These are phyloP conservation scores for Syngnathus floridae DNA, from an alignment of 2,113 vertebrate species.

Conservation along the genomic window DNA sequence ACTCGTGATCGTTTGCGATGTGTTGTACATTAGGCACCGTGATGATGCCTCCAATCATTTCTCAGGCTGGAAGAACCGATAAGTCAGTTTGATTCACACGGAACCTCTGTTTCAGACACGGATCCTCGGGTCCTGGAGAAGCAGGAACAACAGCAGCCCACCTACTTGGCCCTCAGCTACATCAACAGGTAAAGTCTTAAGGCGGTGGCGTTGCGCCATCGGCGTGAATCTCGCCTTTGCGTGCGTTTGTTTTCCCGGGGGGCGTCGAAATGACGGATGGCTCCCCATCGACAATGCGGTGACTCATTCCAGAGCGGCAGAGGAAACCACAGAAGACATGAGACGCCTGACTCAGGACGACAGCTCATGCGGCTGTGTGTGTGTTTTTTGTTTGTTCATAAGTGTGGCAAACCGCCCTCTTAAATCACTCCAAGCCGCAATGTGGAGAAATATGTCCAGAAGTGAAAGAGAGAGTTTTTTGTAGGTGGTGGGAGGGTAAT, in stretches of 20 bases:
- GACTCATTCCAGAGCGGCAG: slow-evolving; percentile 49
- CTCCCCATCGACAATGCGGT: slow-evolving; percentile 49
- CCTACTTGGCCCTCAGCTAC: slow-evolving; percentile 96
- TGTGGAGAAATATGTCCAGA: slow-evolving; percentile 18
- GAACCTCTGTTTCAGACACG: slow-evolving; percentile 78
- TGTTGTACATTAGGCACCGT: not conserved
- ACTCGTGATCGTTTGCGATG: not conserved
- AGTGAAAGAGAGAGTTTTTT: slow-evolving; percentile 24
- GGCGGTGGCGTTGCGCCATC: slow-evolving; percentile 52
- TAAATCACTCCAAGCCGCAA: slow-evolving; percentile 40
- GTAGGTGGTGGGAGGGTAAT: slow-evolving; percentile 16
- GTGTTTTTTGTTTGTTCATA: not conserved
- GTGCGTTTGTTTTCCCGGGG: slow-evolving; percentile 29
- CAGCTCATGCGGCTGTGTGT: slow-evolving; percentile 19
- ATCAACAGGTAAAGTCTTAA: slow-evolving; percentile 84
- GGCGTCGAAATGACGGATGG: slow-evolving; percentile 35
- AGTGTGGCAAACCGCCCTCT: slow-evolving; percentile 37
- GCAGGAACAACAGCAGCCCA: slow-evolving; percentile 97
- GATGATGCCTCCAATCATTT: not conserved
- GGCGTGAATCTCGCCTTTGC: slow-evolving; percentile 6
- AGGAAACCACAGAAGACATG: slow-evolving; percentile 48
- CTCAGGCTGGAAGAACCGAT: slow-evolving; percentile 13
- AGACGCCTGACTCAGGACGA: slow-evolving; percentile 22
- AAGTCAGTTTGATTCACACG: slow-evolving; percentile 25
- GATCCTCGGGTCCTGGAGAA: slow-evolving; percentile 97